A percentile compares a stretch with the other conserved stretches of the same genome.
These are phyloP conservation scores for Prochilodus magdalenae DNA, from an alignment of 2,113 vertebrate genomes.

Conservation along the genomic window DNA sequence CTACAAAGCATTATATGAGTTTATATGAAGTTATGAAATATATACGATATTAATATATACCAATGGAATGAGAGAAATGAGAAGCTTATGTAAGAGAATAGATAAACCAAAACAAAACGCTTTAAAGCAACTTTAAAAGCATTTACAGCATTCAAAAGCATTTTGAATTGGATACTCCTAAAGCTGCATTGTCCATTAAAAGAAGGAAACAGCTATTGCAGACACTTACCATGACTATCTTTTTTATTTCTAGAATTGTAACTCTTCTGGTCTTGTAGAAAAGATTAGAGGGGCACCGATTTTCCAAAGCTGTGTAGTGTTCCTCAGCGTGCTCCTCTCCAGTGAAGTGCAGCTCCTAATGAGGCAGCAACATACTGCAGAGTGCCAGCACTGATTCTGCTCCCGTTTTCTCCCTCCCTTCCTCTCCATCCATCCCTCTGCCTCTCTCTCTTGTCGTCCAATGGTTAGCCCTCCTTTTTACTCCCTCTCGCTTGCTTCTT, in stretches of 20 bases:
- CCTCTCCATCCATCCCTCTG: conserved; percentile 5
- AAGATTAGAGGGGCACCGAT: neutral
- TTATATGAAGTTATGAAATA: neutral
- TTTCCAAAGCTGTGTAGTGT: neutral
- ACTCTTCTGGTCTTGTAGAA: conserved; percentile 5
- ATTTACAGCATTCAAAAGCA: too few relatives aligned
- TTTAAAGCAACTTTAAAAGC: neutral
- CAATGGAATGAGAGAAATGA: neutral
- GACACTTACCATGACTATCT: conserved; percentile 36
- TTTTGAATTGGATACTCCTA: neutral
- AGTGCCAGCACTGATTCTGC: conserved; percentile 52
- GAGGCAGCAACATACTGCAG: conserved; percentile 32
- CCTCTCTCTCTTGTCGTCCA: conserved; percentile 19
- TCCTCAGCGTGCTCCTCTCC: conserved; percentile 21
- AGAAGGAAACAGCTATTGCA: neutral
- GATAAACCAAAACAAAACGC: neutral
- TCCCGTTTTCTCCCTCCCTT: conserved; percentile 38
- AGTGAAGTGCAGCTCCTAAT: conserved; percentile 23
- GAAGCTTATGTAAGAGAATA: neutral
- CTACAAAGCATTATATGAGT: neutral
- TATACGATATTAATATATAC: too few relatives aligned
- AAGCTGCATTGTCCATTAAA: neutral
- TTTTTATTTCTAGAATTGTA: neutral
- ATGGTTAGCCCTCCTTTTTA: conserved; percentile 7
- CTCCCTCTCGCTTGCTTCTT: conserved; percentile 9